Evolutionary conservation across 2,888 invertebrate genomes (phyloP).

Genomic region (Ametastegia equiseti): DNA sequence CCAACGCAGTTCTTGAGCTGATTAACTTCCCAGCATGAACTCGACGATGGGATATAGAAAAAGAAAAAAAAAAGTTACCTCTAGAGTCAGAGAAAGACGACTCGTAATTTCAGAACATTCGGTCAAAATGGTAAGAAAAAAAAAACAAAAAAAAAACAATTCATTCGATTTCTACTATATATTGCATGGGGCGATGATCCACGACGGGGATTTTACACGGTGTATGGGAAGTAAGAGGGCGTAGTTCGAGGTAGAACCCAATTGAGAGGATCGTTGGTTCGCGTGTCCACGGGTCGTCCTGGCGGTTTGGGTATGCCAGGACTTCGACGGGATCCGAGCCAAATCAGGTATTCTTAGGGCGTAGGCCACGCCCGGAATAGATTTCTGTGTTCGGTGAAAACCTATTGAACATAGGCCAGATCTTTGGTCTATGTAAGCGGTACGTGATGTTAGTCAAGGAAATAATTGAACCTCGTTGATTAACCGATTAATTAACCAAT

Average conservation of each 20-base stretch:
- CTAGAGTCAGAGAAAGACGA: neutral
- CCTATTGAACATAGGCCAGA: slow-evolving; percentile 28
- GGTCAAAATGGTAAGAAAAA: neutral
- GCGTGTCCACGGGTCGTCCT: slow-evolving; percentile 44
- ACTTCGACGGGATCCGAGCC: slow-evolving; percentile 31
- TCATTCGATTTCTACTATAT: no score
- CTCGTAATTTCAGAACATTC: neutral
- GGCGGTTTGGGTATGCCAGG: slow-evolving; percentile 46
- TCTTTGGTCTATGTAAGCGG: slow-evolving; percentile 32
- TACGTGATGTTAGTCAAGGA: slow-evolving; percentile 29
- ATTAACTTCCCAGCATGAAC: neutral
- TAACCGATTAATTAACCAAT: neutral
- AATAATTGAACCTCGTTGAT: slow-evolving; percentile 35
- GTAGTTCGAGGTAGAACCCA: slow-evolving; percentile 44
- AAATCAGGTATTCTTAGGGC: slow-evolving; percentile 68
- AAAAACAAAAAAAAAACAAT: no score
- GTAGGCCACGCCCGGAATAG: slow-evolving; percentile 45
- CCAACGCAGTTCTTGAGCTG: neutral
- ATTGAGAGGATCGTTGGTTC: slow-evolving; percentile 50
- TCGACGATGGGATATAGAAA: neutral
- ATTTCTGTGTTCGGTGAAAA: slow-evolving; percentile 40
- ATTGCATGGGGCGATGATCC: neutral
- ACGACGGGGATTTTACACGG: neutral
- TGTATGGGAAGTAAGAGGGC: slow-evolving; percentile 14
- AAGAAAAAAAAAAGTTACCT: neutral